These are phyloP conservation scores for Hypomecis punctinalis DNA, from an alignment of 2,888 invertebrate species.

Conservation along the genomic window DNA sequence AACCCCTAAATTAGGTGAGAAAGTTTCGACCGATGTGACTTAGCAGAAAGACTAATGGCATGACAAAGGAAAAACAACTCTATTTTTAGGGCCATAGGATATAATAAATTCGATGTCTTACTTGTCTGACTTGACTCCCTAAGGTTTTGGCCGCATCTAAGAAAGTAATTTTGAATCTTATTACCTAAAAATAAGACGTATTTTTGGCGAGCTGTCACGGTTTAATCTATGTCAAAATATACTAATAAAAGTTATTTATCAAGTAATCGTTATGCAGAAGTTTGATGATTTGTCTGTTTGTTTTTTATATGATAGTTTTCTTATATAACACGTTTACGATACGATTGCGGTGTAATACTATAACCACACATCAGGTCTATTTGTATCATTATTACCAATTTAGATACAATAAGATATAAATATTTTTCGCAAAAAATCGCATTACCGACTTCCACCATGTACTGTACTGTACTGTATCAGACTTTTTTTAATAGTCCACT, in stretches of 20 bases:
- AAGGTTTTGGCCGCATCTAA: not conserved
- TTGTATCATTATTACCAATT: no score
- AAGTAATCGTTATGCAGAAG: constrained; percentile 20
- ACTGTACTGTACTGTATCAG: no score
- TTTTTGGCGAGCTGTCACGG: constrained; percentile 1
- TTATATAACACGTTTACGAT: not conserved
- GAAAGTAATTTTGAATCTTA: constrained; percentile 13
- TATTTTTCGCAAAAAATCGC: no score
- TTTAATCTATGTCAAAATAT: constrained; percentile 22
- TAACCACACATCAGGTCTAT: no score
- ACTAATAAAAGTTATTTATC: constrained; percentile 36
- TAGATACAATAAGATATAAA: no score
- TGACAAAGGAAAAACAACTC: constrained; percentile 12
- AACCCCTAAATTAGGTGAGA: constrained; percentile 11
- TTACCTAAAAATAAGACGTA: not conserved
- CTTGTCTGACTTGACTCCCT: not conserved
- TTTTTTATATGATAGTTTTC: not conserved
- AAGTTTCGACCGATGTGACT: constrained; percentile 14
- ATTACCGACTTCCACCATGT: no score
- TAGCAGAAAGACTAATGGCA: constrained; percentile 7
- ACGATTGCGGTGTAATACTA: no score
- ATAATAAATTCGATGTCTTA: not conserved
- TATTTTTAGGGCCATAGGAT: not conserved
- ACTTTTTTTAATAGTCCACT: no score
- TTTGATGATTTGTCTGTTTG: constrained; percentile 17